Evolutionary conservation across 2,113 vertebrate species (phyloP), one percentile per base, ranked within the genome.

Genomic region (Entomyzon cyanotis): DNA sequence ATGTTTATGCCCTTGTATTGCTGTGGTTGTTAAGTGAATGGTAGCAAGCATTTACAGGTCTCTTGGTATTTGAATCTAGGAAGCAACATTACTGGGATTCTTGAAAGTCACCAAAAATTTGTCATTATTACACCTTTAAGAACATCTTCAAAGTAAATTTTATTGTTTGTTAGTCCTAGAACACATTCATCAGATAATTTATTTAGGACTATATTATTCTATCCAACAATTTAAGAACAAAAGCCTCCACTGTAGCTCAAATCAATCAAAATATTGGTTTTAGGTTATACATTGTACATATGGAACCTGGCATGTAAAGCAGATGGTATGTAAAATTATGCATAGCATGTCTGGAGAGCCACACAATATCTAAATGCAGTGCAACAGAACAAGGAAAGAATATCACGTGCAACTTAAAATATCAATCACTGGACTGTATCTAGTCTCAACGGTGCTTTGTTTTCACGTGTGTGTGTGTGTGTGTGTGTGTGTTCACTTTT

Each of bases 271-370:
- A 90, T 81, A 93, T 96, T 96, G 62, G 78, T 20, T 95, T 96
- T 93, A 85, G 84, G 75, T 73, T 94, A 95, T 96, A 91, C 85
- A 62, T 94, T 92, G 84, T 95, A 80, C 96, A 94, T 95, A 96
- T 95, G 93, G 93, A 96, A 97, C 73, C 90, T 97, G 95, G 81
- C 94, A 97, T 93, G 94, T 81, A 92, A 95, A 96, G 84, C 94
- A 96, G 95, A 93, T 96, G 94, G 95, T 81, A 95, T 93, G 95
- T 90, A 96, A 95, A 95, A 96, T 96, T 97, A 96, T 97, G 93
- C 95, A 93, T 94, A 84, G 73, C 94, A n/a, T 95, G 95, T 96
- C 94, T 96, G 96, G 89, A 95, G 56, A 97, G 20, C 74, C 84
- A 87, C 86, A 65, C 79, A 93, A 91, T 92, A 94, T 93, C 88